These are phyloP conservation scores for Ommatoiulus sabulosus DNA, from an alignment of 2,888 invertebrate species.

Conservation along the genomic window DNA sequence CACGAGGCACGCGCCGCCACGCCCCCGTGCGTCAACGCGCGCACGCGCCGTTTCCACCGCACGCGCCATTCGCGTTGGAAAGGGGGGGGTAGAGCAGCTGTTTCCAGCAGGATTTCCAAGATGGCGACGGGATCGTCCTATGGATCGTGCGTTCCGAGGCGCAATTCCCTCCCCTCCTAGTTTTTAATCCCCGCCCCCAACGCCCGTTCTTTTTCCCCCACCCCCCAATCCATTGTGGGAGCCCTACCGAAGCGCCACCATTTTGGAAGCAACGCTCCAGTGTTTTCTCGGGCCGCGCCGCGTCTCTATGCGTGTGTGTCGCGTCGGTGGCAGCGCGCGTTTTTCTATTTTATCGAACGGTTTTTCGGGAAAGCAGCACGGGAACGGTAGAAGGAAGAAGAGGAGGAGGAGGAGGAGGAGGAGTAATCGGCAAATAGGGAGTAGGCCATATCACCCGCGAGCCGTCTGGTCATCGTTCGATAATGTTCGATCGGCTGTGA, in stretches of 20 bases:
- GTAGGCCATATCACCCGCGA: not conserved
- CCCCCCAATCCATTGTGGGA: too few species aligned
- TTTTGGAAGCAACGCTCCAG: not conserved
- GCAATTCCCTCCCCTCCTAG: too few species aligned
- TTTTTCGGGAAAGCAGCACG: not conserved
- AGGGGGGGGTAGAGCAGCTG: too few species aligned
- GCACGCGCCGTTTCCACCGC: not conserved
- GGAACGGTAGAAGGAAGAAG: slow-evolving; percentile 7
- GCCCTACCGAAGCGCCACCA: slow-evolving; percentile 12
- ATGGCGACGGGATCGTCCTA: too few species aligned
- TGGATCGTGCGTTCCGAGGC: too few species aligned
- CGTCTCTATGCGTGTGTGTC: too few species aligned
- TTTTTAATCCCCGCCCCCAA: too few species aligned
- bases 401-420: slow-evolving; percentile 41
- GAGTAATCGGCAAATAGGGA: not conserved
- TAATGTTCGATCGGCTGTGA: slow-evolving; percentile 48
- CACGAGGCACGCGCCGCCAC: not conserved
- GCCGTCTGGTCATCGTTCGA: slow-evolving; percentile 51
- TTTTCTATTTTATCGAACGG: too few species aligned
- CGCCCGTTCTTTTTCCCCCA: too few species aligned
- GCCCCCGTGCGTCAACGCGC: not conserved
- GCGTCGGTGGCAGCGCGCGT: too few species aligned
- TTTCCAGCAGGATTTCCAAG: too few species aligned
- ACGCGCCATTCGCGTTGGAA: not conserved
- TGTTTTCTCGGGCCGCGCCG: too few species aligned